Conservation (phyloP, 2,113 vertebrate species). For the Arizona elegans region DNA sequence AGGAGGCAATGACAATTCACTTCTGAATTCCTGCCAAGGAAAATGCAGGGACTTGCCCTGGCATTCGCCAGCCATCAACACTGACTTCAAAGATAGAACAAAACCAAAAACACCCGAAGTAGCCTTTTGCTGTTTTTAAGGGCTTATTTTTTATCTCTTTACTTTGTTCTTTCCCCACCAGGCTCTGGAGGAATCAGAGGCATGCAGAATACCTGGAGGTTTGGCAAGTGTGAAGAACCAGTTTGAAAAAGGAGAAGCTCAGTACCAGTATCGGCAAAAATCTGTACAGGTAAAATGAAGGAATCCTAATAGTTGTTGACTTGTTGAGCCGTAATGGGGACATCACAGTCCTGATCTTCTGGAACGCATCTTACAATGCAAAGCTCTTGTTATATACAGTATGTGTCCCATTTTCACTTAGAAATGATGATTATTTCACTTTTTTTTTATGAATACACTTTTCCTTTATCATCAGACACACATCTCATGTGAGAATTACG, state of each 20-base stretch:
- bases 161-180: constrained; percentile 63
- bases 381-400: neutral
- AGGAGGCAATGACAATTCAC: neutral
- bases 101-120: neutral
- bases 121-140: neutral
- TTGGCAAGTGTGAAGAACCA: constrained; percentile 87
- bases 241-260: constrained; percentile 83
- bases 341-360: neutral
- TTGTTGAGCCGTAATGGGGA: neutral
- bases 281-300: constrained; percentile 78
- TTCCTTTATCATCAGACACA: neutral
- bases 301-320: neutral
- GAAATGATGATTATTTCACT: neutral
- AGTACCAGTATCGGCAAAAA: constrained; percentile 78
- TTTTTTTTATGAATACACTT: neutral
- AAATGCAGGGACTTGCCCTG: neutral
- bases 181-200: constrained; percentile 84
- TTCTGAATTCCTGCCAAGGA: neutral
- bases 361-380: constrained; percentile 3
- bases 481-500: neutral
- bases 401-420: constrained; percentile 4
- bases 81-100: neutral
- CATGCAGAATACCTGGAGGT: constrained; percentile 84
- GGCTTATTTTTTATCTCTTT: constrained; percentile 6
- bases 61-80: neutral